These are phyloP conservation scores for Tricholaema leucomelas DNA, from an alignment of 2,113 vertebrate species.

Conservation along the genomic window DNA sequence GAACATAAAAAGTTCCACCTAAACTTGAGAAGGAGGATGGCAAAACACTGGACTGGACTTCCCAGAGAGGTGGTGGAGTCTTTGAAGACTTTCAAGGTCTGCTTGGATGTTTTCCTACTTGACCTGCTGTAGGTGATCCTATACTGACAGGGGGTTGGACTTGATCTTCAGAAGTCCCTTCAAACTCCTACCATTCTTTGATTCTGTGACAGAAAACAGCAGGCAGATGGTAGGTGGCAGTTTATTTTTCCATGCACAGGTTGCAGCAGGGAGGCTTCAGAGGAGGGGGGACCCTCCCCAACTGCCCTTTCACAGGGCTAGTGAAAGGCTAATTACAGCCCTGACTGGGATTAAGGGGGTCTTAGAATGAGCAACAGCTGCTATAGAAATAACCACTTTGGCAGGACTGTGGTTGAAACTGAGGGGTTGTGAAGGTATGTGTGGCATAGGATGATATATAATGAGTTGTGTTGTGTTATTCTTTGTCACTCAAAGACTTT, in stretches of 20 bases:
- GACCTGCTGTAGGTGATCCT: no score
- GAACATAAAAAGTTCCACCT: no score
- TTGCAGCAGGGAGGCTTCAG: background rate
- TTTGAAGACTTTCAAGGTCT: no score
- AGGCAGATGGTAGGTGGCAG: background rate
- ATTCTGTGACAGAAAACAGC: background rate
- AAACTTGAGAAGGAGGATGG: no score
- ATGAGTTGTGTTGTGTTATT: rapidly evolving
- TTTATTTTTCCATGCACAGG: background rate
- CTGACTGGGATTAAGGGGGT: background rate
- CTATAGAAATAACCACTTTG: background rate
- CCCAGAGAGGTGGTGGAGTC: no score
- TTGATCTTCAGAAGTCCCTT: no score
- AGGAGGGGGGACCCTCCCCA: background rate
- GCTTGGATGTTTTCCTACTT: no score
- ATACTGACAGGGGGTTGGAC: no score
- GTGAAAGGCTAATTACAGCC: background rate
- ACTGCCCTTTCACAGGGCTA: background rate
- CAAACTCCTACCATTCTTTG: no score
- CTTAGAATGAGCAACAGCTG: background rate
- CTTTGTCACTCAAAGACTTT: background rate
- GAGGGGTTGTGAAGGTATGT: no score
- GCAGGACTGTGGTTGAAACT: no score
- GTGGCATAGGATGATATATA: background rate
- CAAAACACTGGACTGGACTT: no score